Evolutionary conservation across 2,797 vertebrate species (phyloP).

Genomic region (Benthosema pterotum): DNA sequence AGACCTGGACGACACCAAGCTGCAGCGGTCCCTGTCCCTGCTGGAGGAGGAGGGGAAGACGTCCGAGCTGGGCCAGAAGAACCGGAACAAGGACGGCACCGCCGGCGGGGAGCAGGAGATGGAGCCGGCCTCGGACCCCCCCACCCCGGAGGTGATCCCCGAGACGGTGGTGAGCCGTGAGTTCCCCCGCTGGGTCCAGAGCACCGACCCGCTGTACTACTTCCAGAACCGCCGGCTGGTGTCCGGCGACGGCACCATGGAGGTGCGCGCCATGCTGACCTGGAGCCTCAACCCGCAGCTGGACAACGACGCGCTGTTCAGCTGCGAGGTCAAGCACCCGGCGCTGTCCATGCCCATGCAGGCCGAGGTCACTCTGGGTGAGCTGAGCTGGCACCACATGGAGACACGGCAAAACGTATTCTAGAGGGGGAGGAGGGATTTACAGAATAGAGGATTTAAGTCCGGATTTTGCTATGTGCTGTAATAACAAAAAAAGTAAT

Average conservation of each 20-base stretch:
- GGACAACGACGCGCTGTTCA: slow-evolving; percentile 94
- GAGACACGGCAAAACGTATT: not conserved
- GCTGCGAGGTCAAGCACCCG: slow-evolving; percentile 95
- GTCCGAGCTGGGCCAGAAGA: slow-evolving; percentile 42
- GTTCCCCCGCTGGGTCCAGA: slow-evolving; percentile 92
- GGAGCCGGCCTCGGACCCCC: slow-evolving; percentile 26
- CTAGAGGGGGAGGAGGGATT: no score
- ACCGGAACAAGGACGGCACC: slow-evolving; percentile 60
- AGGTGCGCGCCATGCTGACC: slow-evolving; percentile 89
- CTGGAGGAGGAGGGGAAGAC: slow-evolving; percentile 72
- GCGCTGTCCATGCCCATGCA: slow-evolving; percentile 97
- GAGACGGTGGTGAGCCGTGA: slow-evolving; percentile 93
- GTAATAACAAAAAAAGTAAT: no score
- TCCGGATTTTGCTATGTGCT: no score
- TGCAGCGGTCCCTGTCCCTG: slow-evolving; percentile 81
- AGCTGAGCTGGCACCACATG: slow-evolving; percentile 64
- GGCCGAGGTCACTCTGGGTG: slow-evolving; percentile 91
- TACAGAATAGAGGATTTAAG: no score
- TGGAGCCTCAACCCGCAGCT: slow-evolving; percentile 95
- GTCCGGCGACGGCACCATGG: slow-evolving; percentile 85
- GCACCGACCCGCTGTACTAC: slow-evolving; percentile 87
- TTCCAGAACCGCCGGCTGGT: slow-evolving; percentile 84
- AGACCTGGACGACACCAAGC: slow-evolving; percentile 90
- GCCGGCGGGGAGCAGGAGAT: slow-evolving; percentile 7
- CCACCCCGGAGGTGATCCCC: slow-evolving; percentile 83